phyloP scores from a whole-genome alignment of 2,888 invertebrate genomes.

The Biston stratarius region DNA sequence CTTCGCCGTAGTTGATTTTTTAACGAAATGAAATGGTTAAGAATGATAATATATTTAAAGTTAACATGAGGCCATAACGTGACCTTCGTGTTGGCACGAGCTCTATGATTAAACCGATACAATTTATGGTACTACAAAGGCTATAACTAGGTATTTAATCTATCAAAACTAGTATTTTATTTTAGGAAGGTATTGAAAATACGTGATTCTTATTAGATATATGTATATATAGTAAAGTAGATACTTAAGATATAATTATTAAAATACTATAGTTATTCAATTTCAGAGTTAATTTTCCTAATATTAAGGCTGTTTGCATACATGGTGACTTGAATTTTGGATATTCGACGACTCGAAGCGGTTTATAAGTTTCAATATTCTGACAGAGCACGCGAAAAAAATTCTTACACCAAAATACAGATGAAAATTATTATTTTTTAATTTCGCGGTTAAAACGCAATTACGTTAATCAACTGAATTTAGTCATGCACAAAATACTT shows the following conservation, averaged over 20 bases:
- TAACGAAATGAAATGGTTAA: not conserved
- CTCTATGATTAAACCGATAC: constrained; percentile 28
- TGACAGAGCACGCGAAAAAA: not conserved
- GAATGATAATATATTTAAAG: constrained; percentile 16
- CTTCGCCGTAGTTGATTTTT: not conserved
- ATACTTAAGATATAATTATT: not conserved
- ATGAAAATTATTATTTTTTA: no score
- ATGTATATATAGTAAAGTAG: not conserved
- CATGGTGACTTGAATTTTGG: not conserved
- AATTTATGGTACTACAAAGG: constrained; percentile 23
- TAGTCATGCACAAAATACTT: no score
- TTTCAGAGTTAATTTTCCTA: not conserved
- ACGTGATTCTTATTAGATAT: constrained; percentile 4
- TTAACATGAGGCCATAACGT: constrained; percentile 15
- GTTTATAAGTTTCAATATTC: no score
- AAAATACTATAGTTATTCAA: not conserved
- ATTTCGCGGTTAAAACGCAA: no score
- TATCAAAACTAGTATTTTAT: constrained; percentile 42
- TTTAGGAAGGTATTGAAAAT: constrained; percentile 11
- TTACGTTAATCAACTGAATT: no score
- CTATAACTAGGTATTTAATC: constrained; percentile 13
- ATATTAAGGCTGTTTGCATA: constrained; percentile 1
- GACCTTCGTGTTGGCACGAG: constrained; percentile 33
- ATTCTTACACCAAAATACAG: no score
- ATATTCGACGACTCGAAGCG: not conserved